These are phyloP conservation scores for Littorina saxatilis DNA, from an alignment of 1,140 invertebrate genomes.

Conservation along the genomic window DNA sequence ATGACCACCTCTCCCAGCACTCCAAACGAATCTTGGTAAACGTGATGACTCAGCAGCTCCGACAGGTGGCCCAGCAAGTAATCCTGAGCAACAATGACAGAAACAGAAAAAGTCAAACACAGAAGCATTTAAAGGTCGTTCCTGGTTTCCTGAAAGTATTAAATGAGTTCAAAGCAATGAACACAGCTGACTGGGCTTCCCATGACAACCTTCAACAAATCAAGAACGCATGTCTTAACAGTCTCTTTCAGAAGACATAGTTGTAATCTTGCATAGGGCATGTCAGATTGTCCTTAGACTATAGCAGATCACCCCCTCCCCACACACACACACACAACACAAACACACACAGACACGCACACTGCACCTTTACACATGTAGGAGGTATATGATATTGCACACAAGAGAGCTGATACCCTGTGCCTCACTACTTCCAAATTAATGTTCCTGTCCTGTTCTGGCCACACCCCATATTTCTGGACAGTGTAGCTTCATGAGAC, in stretches of 20 bases:
- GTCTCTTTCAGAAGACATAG: neutral
- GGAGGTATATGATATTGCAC: neutral
- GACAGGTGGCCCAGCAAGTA: conserved; percentile 78
- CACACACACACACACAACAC: no score
- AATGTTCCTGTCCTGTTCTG: conserved; percentile 10
- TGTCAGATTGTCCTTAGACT: conserved; percentile 77
- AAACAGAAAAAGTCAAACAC: no score
- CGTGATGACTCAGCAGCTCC: conserved; percentile 80
- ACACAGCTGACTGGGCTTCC: no score
- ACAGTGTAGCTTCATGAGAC: neutral
- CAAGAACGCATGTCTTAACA: no score
- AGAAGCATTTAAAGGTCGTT: no score
- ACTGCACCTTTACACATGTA: neutral
- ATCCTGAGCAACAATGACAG: conserved; percentile 71
- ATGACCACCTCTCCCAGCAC: conserved; percentile 80
- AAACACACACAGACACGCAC: no score
- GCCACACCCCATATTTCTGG: neutral
- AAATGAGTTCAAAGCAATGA: no score
- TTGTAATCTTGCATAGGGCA: conserved; percentile 58
- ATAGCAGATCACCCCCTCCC: neutral
- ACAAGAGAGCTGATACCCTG: neutral
- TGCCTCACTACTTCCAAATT: neutral
- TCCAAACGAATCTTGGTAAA: conserved; percentile 79
- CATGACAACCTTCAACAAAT: no score
- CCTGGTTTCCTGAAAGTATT: no score